These are phyloP conservation scores for Brachionus manjavacas DNA, from an alignment of 1,140 invertebrate species.

Conservation along the genomic window DNA sequence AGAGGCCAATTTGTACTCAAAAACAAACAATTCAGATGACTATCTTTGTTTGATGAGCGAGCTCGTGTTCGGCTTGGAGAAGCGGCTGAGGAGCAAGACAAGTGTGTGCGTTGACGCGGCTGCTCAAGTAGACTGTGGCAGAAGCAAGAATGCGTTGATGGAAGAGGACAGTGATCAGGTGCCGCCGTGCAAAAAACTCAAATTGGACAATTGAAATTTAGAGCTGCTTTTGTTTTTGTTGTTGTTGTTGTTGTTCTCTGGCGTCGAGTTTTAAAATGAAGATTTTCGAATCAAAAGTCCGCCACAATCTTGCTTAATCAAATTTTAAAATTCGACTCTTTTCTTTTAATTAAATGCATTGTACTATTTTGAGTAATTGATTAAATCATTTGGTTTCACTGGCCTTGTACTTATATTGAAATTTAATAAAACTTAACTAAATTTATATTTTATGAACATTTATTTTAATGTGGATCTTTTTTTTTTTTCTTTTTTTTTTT, in stretches of 20 bases:
- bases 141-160: background rate
- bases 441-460: background rate
- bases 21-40: constrained; percentile 29
- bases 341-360: background rate
- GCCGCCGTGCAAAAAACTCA: constrained; percentile 5
- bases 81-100: background rate
- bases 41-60: background rate
- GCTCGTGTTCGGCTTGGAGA: background rate
- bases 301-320: background rate
- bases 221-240: too few relatives aligned
- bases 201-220: background rate
- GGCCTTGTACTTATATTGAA: background rate
- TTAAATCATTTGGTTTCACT: background rate
- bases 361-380: background rate
- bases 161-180: background rate
- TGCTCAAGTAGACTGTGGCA: background rate
- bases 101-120: background rate
- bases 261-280: background rate
- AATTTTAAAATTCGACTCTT: background rate
- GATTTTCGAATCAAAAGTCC: background rate
- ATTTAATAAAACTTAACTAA: background rate
- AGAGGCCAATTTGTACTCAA: background rate
- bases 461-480: background rate
- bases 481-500: background rate
- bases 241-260: background rate